Evolutionary conservation across 2,113 vertebrate genomes (phyloP), one percentile per base, ranked within the genome.

Genomic region (Ophthalmolycus amberensis): DNA sequence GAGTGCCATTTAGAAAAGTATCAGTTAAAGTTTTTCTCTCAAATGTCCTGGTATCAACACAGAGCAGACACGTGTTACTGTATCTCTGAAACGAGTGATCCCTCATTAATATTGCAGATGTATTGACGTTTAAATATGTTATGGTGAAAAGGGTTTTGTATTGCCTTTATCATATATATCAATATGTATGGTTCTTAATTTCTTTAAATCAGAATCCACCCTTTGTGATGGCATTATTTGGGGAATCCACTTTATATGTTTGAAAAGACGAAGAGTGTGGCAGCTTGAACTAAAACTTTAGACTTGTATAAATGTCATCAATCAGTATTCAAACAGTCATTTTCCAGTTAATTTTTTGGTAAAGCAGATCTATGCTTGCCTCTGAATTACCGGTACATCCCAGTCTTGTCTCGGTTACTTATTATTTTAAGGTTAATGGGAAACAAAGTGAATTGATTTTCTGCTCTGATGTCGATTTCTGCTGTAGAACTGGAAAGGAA

Each of bases 371-470:
- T 27, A 16, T 22, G 38, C 56, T 62, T 44, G 25, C 37, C 32
- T 77, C 15, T 64, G 25, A 74, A 78, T 83, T 32, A n/a, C n/a
- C n/a, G n/a, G n/a, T n/a, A 65, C 15, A 44, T 71, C n/a, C 9
- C 32, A 56, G 54, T 56, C 66, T 44, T 3, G 10, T 79, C n/a
- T 64, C 38, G n/a, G 25, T 37, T 27, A 8, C 29, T 66, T 22
- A 2, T 50, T 75, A 72, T 79, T 79, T 25, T 15, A 54, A 62
- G 60, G 67, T 68, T 60, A 70, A 78, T 81, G 27, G 25, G 10
- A 7, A 60, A 58, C 80, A 50, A 71, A 75, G 9, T 44, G 25
- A 63, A 80, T 74, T 38, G 64, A 78, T 81, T 63, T 80, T 77
- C 60, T 66, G 50, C 50, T 44, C 69, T 70, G 40, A 12, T 71